Evolutionary conservation across 2,888 invertebrate genomes (phyloP), one percentile per base, ranked within the genome.

Genomic region (Melieria picta): DNA sequence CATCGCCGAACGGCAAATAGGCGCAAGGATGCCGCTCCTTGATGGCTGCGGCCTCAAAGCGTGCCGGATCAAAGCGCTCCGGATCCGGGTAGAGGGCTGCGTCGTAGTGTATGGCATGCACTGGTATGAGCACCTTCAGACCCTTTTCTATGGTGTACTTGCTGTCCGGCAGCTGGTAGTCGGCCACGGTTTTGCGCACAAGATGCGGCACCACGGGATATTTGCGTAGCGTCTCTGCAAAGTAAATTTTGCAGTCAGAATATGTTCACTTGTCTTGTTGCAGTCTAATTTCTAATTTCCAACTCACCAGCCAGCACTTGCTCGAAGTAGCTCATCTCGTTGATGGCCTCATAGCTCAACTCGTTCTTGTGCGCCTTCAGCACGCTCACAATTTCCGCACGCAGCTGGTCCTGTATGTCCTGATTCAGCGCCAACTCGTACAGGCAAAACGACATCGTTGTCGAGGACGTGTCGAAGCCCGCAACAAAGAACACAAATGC

Each of bases 21-120:
- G 56, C 13, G 7, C 71, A 75, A 0, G 81, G 77, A 46, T 89
- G 89, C 69, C 90, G 80, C 58, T 86, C 87, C 0, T 87, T 82
- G 67, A 89, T 89, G 63, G 88, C 89, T 75, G 90, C 89, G 3
- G 87, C 82, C 0, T 87, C 82, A 80, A 91, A 91, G 76, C 91
- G 85, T 50, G 91, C 90, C 0, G 91, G 91, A 43, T 89, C 88
- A 73, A 91, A 91, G 62, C 85, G 87, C 3, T 89, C 86, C 0
- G 92, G 91, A 10, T 91, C 86, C 0, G 85, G 84, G 74, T 85
- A 88, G n/a, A 84, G 77, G 10, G 82, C 77, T 0, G 84, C 83
- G 77, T 90, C 90, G 82, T 88, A 88, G 69, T 91, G 91, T 72
- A 91, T 88, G 1, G 89, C 88, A 65, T 87, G 69, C 0, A 75